These are phyloP conservation scores for Parapsyche elsis DNA, from an alignment of 1,140 invertebrate species.

Conservation along the genomic window DNA sequence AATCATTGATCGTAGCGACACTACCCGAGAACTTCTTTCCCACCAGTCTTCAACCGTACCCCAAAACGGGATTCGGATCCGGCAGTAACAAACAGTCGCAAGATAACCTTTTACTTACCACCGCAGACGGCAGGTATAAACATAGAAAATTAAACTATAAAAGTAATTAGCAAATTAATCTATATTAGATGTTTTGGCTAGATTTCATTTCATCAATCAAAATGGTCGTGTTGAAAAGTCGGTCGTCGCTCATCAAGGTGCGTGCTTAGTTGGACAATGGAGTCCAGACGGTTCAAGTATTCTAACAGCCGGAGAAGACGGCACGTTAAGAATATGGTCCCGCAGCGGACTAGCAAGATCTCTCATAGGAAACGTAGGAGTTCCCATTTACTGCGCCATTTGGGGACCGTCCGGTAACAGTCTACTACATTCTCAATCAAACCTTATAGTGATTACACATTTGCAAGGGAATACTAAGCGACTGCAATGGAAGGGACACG, in stretches of 20 bases:
- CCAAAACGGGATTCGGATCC: slow-evolving; percentile 65
- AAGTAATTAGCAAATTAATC: neutral
- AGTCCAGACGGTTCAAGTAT: slow-evolving; percentile 92
- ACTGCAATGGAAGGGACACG: slow-evolving; percentile 95
- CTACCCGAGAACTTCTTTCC: slow-evolving; percentile 88
- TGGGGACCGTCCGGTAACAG: slow-evolving; percentile 90
- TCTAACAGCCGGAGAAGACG: slow-evolving; percentile 96
- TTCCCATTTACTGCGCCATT: slow-evolving; percentile 82
- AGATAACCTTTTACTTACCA: slow-evolving; percentile 88
- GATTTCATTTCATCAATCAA: slow-evolving; percentile 88
- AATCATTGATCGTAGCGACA: slow-evolving; percentile 80
- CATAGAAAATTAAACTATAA: slow-evolving; percentile 43
- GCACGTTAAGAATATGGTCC: slow-evolving; percentile 96
- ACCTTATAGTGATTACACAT: slow-evolving; percentile 88
- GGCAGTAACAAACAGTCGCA: slow-evolving; percentile 75
- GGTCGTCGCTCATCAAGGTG: slow-evolving; percentile 93
- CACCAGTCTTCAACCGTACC: slow-evolving; percentile 88
- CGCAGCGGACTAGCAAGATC: slow-evolving; percentile 94
- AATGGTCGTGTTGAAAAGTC: slow-evolving; percentile 92
- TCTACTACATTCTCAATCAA: slow-evolving; percentile 87
- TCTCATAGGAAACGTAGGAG: slow-evolving; percentile 84
- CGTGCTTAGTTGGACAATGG: slow-evolving; percentile 87
- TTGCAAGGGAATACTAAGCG: slow-evolving; percentile 90
- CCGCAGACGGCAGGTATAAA: slow-evolving; percentile 83
- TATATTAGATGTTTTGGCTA: slow-evolving; percentile 58